Base-by-base conservation (phyloP, 1,140 invertebrate species). In the Drosophila asahinai region DNA sequence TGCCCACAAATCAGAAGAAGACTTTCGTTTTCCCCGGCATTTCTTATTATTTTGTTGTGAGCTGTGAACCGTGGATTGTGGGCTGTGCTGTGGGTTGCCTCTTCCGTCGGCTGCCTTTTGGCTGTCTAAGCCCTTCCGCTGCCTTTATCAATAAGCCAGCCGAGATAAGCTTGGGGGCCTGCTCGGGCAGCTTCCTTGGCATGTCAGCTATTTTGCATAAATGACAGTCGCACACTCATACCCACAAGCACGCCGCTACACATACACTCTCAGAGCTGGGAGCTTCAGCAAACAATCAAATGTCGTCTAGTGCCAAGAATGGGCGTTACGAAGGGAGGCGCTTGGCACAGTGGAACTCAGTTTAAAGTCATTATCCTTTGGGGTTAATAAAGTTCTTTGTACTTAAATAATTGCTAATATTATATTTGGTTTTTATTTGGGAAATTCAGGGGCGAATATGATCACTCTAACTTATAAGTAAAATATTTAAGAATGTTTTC, bases 151-250 rank as follows among this genome's bases (percentile, higher is more conserved):
- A 89, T 89, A 83, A 80, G 82, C 78, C 83, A 66, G 68, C 42
- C 12, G 64, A 83, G 80, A 89, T 87, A 87, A 89, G 86, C 84
- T 70, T 65, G 64, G 42, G 68, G 36, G 17, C 57, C 60, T 30
- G 33, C 43, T 59, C 49, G 71, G 77, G 80, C 76, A 33, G 73
- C 84, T 89, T 89, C 84, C 84, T 89, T 79, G 62, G 57, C 84
- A 81, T 84, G 84, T 55, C 84, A 90, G 81, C 83, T 86, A 86
- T 79, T 89, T 89, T 89, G 86, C 83, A 86, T 89, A 89, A 89
- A 72, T 84, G 81, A 84, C 75, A 79, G 57, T 66, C 58, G 72
- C 71, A 72, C 71, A 72, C 57, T 65, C 65, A 66, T 76, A 25
- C 30, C 67, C 51, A 47, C 19, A 58, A 30, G 48, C 33, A 49